These are phyloP conservation scores for Drosophila punjabiensis DNA, from an alignment of 1,140 invertebrate genomes.

Conservation along the genomic window DNA sequence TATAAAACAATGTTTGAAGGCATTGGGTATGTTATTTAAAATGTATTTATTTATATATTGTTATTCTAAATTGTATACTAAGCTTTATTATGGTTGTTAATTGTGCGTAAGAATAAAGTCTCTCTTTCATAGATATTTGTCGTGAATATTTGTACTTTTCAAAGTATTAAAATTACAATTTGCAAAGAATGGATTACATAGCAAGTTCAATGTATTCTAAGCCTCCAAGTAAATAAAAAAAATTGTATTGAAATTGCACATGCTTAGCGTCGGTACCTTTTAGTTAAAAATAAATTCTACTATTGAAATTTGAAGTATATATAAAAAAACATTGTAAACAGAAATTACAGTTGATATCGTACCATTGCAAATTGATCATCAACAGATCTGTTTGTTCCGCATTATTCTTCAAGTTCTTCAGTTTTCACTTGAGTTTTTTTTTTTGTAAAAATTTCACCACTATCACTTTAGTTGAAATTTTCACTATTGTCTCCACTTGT, in stretches of 20 bases:
- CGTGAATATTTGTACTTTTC: background rate
- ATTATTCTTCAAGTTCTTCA: background rate
- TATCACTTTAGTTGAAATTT: conserved; percentile 16
- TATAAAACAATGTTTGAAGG: too few species aligned
- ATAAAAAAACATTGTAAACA: too few species aligned
- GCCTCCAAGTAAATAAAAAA: background rate
- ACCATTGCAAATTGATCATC: conserved; percentile 19
- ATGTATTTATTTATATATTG: too few species aligned
- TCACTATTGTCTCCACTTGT: conserved; percentile 58
- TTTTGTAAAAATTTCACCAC: conserved; percentile 6
- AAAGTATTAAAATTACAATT: too few species aligned
- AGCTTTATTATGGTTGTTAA: too few species aligned
- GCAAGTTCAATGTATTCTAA: background rate
- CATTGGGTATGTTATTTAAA: too few species aligned
- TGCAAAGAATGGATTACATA: background rate
- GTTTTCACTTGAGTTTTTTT: conserved; percentile 4
- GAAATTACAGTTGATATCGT: background rate
- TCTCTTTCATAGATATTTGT: background rate
- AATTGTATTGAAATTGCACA: background rate
- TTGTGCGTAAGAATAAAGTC: too few species aligned
- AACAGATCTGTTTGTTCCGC: conserved; percentile 7
- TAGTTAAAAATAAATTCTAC: background rate
- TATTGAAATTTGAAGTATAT: background rate
- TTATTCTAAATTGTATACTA: background rate
- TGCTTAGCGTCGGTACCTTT: background rate